Conservation (phyloP, 2,888 invertebrate species). For the Synergus umbraculus region DNA sequence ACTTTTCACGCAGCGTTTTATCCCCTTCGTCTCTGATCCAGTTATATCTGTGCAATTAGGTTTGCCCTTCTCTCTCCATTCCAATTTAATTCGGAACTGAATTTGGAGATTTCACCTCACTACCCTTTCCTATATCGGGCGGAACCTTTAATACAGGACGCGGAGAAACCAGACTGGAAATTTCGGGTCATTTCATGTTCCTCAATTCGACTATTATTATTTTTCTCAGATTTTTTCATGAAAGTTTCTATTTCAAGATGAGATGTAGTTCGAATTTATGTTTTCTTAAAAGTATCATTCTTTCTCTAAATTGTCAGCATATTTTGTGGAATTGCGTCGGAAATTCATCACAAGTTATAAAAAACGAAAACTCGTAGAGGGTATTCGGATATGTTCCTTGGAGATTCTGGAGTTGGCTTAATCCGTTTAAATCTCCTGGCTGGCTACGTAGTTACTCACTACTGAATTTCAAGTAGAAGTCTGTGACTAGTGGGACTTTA, state of each 20-base stretch:
- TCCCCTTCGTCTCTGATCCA: slow-evolving; percentile 13
- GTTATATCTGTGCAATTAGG: slow-evolving; percentile 37
- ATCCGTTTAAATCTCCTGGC: slow-evolving; percentile 22
- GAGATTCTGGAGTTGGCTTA: slow-evolving; percentile 37
- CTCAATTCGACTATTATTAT: slow-evolving; percentile 8
- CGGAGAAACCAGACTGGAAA: slow-evolving; percentile 22
- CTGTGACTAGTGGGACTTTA: slow-evolving; percentile 39
- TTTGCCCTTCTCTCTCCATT: neutral
- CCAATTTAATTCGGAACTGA: slow-evolving; percentile 17
- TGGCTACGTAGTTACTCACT: slow-evolving; percentile 38
- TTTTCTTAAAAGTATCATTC: slow-evolving; percentile 19
- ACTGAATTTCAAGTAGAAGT: slow-evolving; percentile 40
- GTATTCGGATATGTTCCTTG: slow-evolving; percentile 41
- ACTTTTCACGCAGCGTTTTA: slow-evolving; percentile 34
- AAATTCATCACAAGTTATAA: slow-evolving; percentile 33
- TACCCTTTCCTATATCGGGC: neutral
- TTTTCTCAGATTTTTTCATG: neutral
- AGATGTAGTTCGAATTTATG: no score
- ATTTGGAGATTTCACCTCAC: slow-evolving; percentile 25
- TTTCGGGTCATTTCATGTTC: slow-evolving; percentile 26
- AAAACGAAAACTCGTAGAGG: slow-evolving; percentile 22
- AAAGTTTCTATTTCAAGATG: no score
- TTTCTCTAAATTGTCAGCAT: neutral
- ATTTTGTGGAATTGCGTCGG: slow-evolving; percentile 14
- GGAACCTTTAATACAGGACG: neutral